phyloP scores from a whole-genome alignment of 1,140 invertebrate species.

The Drosophila pruinosa region DNA sequence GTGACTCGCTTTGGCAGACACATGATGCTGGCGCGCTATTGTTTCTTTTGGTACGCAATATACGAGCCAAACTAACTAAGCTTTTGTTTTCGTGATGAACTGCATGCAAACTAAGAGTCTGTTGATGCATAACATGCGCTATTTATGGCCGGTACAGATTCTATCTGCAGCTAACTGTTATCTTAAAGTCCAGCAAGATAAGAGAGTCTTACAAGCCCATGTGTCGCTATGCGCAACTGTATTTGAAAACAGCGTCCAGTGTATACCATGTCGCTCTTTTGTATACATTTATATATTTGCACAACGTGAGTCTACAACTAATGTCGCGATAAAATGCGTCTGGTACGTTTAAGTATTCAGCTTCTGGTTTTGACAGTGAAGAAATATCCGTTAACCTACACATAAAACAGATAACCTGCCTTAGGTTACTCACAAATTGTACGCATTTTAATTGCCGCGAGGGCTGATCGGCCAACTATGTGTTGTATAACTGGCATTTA shows the following conservation, averaged over 20 bases:
- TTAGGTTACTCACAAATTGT: background rate
- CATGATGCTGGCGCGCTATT: conserved; percentile 22
- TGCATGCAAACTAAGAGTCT: conserved; percentile 50
- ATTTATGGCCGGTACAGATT: conserved; percentile 49
- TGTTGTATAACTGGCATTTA: background rate
- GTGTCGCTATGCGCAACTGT: conserved; percentile 48
- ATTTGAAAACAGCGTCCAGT: conserved; percentile 27
- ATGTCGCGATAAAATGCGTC: conserved; percentile 55
- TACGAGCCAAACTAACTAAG: too few relatives aligned
- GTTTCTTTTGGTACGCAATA: background rate
- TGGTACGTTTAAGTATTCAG: conserved; percentile 31
- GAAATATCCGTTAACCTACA: conserved; percentile 35
- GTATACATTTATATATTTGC: conserved; percentile 53
- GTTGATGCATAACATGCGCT: conserved; percentile 34
- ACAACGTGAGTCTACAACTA: conserved; percentile 73
- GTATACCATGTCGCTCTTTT: conserved; percentile 13
- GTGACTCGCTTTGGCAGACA: conserved; percentile 62
- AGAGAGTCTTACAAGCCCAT: conserved; percentile 9
- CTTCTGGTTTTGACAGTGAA: conserved; percentile 36
- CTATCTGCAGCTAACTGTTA: conserved; percentile 14
- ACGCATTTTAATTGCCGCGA: conserved; percentile 3
- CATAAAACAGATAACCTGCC: conserved; percentile 24
- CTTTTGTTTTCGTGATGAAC: conserved; percentile 13
- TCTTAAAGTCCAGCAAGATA: conserved; percentile 37
- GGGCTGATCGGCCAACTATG: background rate